These are phyloP conservation scores for Seira ritae DNA, from an alignment of 2,888 invertebrate genomes.

Conservation along the genomic window DNA sequence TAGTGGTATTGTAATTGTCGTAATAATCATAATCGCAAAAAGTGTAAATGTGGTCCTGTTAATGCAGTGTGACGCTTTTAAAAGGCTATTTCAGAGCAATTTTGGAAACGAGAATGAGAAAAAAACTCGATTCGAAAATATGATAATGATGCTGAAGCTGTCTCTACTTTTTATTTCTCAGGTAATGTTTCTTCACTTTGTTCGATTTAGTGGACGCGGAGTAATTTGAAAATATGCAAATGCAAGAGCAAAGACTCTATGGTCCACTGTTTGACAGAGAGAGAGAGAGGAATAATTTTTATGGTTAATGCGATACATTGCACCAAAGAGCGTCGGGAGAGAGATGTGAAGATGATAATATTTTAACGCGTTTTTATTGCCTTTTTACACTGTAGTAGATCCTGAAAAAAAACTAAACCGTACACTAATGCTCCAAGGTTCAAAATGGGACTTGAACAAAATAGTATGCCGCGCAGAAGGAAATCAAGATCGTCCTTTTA, in stretches of 20 bases:
- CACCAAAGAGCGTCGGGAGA: not conserved
- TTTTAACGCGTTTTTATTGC: slow-evolving; percentile 60
- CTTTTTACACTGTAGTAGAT: not conserved
- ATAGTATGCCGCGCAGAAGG: not conserved
- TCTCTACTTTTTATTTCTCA: not conserved
- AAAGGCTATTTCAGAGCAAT: slow-evolving; percentile 48
- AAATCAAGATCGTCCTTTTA: slow-evolving; percentile 34
- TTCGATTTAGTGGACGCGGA: no score
- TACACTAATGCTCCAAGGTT: not conserved
- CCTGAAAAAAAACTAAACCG: not conserved
- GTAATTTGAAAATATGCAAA: not conserved
- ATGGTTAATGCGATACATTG: slow-evolving; percentile 38
- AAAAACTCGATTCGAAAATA: slow-evolving; percentile 55
- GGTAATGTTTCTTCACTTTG: no score
- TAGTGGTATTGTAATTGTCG: not conserved
- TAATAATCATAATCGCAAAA: slow-evolving; percentile 55
- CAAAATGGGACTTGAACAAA: not conserved
- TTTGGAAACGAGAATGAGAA: slow-evolving; percentile 51
- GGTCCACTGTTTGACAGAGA: not conserved
- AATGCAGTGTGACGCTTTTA: slow-evolving; percentile 54
- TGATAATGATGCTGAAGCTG: slow-evolving; percentile 49
- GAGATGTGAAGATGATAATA: slow-evolving; percentile 41
- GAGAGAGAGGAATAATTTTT: slow-evolving; percentile 30
- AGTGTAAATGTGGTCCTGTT: slow-evolving; percentile 52
- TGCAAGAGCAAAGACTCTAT: not conserved